Conservation (phyloP, 1,140 invertebrate genomes). For the Drosophila asahinai region DNA sequence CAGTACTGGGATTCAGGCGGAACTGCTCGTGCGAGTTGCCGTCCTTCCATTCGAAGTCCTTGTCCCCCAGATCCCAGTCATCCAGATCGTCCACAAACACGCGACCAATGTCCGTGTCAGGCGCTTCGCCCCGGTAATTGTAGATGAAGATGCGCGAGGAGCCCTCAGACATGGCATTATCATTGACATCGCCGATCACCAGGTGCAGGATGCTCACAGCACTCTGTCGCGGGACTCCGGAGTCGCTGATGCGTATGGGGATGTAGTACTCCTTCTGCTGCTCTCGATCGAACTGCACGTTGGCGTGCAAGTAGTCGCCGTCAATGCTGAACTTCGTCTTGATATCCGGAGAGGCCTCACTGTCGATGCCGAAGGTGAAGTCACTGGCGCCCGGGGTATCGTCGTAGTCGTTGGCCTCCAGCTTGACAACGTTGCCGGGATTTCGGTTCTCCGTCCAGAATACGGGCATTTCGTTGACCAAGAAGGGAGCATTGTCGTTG, state of each 20-base stretch:
- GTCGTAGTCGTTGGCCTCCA: constrained; percentile 92
- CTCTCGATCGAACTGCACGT: constrained; percentile 94
- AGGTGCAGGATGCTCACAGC: constrained; percentile 92
- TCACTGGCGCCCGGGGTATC: constrained; percentile 91
- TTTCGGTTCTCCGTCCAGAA: constrained; percentile 93
- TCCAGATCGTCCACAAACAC: constrained; percentile 96
- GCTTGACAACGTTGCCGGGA: constrained; percentile 88
- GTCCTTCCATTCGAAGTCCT: constrained; percentile 90
- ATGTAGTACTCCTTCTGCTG: constrained; percentile 93
- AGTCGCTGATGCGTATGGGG: constrained; percentile 94
- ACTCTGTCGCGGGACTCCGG: constrained; percentile 89
- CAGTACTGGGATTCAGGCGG: constrained; percentile 89
- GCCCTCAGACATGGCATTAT: constrained; percentile 93
- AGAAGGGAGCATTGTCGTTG: constrained; percentile 95
- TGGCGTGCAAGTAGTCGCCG: constrained; percentile 87
- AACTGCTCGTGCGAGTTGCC: constrained; percentile 87
- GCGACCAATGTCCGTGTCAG: constrained; percentile 92
- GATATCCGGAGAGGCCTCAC: constrained; percentile 89
- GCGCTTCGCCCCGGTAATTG: constrained; percentile 93
- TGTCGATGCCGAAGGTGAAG: constrained; percentile 91
- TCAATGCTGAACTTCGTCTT: constrained; percentile 90
- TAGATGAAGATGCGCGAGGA: constrained; percentile 96
- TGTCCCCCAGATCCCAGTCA: constrained; percentile 97
- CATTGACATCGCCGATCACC: constrained; percentile 96
- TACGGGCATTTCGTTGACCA: constrained; percentile 92